Conservation (phyloP, 2,888 invertebrate species). For the Apoderus coryli region DNA sequence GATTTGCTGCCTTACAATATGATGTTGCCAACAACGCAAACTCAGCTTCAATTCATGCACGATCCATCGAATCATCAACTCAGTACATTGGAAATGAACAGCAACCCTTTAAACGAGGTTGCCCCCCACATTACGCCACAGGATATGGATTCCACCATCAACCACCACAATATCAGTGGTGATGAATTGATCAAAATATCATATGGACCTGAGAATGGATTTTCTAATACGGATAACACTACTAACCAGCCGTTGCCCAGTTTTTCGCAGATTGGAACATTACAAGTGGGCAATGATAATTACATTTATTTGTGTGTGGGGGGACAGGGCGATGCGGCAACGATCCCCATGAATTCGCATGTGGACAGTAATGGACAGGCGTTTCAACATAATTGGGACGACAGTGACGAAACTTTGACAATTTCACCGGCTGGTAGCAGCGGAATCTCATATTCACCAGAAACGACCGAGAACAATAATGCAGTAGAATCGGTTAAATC, state of each 20-base stretch:
- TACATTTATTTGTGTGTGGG: conserved; percentile 52
- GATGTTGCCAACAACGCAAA: conserved; percentile 28
- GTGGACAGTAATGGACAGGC: too few relatives aligned
- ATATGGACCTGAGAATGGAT: conserved; percentile 20
- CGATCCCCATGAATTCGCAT: conserved; percentile 25
- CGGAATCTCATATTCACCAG: conserved; percentile 9
- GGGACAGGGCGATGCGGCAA: conserved; percentile 45
- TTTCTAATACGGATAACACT: too few relatives aligned
- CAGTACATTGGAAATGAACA: too few relatives aligned
- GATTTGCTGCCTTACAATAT: conserved; percentile 30
- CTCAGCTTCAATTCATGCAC: too few relatives aligned
- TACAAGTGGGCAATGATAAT: conserved; percentile 35
- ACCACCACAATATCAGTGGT: conserved; percentile 73
- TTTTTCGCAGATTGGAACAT: conserved; percentile 48
- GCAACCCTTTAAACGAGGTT: conserved; percentile 52
- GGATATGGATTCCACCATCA: conserved; percentile 54
- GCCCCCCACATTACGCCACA: conserved; percentile 72
- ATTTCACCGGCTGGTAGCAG: too few relatives aligned
- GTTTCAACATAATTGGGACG: too few relatives aligned
- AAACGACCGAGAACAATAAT: conserved; percentile 15
- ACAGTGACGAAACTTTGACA: too few relatives aligned
- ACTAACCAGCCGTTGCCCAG: conserved; percentile 44
- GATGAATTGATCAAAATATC: conserved; percentile 34
- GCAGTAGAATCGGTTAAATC: conserved; percentile 14
- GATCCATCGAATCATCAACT: too few relatives aligned